Evolutionary conservation across 2,888 invertebrate genomes (phyloP), one percentile per base, ranked within the genome.

Genomic region (Lymantria monacha): DNA sequence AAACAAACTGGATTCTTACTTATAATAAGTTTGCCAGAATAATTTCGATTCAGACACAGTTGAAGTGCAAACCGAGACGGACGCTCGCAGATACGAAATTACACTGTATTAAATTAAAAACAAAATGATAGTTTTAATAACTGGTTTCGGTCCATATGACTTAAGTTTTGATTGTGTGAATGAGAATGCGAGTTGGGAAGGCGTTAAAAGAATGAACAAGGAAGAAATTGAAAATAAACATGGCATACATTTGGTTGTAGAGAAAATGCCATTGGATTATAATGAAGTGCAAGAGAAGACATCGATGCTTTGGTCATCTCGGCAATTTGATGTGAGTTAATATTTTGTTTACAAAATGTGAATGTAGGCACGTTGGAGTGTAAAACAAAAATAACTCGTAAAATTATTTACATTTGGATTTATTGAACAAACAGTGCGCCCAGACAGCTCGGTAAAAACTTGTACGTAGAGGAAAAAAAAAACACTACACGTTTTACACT

Each of bases 121-220:
- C 10, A 44, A 49, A 44, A 37, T 40, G 30, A 8, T 82, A 61
- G 87, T 94, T 44, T 65, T 95, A 42, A 91, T 96, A 10, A 95
- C 95, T 56, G 97, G 97, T 8, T 97, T 97, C 83, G 96, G 96
- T 0, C 96, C 96, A 5, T 38, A 97, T 96, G 80, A 13, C 10
- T 2, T 9, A 3, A n/a, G 12, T 3, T 38, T n/a, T n/a, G 80
- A 85, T 5, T 83, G 84, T 31, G 94, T 96, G 72, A 79, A 82
- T 13, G 85, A 94, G 10, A 97, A 97, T 79, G 94, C 96, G 0
- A 97, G 97, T 76, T 97, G 96, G 96, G 94, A 95, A 76, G 94
- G 95, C 9, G 96, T 96, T 0, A 93, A 94, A 72, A 72, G 92
- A 45, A 85, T 95, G 63, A 86, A 92, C 41, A 87, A 92, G 55